Evolutionary conservation across 2,888 invertebrate genomes (phyloP), one percentile per base, ranked within the genome.

Genomic region (Tinea semifulvella): DNA sequence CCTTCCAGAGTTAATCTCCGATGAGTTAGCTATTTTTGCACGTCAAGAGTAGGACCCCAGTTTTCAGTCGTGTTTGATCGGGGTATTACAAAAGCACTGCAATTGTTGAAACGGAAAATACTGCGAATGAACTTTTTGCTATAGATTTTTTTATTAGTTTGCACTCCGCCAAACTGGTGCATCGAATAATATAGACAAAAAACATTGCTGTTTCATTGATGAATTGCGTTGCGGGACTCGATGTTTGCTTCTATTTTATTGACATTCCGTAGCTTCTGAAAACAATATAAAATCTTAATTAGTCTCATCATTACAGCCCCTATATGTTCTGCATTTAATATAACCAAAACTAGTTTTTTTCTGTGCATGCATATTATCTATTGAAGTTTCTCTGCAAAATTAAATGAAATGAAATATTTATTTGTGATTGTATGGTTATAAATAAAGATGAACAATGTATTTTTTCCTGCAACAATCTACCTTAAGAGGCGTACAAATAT

Each of bases 31-130:
- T 11, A 14, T 31, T 31, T 31, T 7, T 11, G 14, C 14, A 14
- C 31, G 13, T 6, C 31, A 31, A 31, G 14, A 31, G 14, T 2
- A n/a, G 6, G 13, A 4, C 11, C 31, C 14, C 11, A n/a, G 13
- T 31, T 14, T 31, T 14, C 11, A 14, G 36, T 18, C 6, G 16
- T 36, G 18, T 36, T 36, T 36, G 36, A 36, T 18, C 36, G 16
- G n/a, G 36, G 36, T 36, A 36, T 36, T 36, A 36, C 36, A 36
- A 36, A 31, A 36, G 36, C 36, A 36, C 36, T 36, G 36, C 36
- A 18, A 36, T 36, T 36, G 36, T 36, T 18, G 16, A 36, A 36
- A 36, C 36, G 13, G 14, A 36, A n/a, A 28, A 28, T 28, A n/a
- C 28, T 7, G 28, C 28, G 11, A 28, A 28, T 28, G 11, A 28